Conservation (phyloP, 2,888 invertebrate species). For the Sisyra terminalis region DNA sequence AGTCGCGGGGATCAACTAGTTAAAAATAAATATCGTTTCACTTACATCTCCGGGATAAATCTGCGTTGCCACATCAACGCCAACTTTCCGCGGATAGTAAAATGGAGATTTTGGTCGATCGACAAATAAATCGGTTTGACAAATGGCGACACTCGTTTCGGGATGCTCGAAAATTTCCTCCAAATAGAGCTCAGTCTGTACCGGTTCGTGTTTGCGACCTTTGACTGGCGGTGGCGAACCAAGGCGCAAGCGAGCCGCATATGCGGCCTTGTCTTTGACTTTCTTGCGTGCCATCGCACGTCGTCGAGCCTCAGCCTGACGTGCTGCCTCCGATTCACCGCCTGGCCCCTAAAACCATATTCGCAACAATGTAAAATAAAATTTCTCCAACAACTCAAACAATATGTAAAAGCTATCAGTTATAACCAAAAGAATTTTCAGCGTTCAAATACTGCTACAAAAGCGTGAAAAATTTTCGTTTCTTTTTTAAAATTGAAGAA, state of each 20-base stretch:
- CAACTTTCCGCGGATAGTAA: constrained; percentile 64
- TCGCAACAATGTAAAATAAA: too few relatives aligned
- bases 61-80: constrained; percentile 69
- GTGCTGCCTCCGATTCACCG: constrained; percentile 33
- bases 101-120: constrained; percentile 68
- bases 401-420: too few relatives aligned
- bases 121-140: constrained; percentile 75
- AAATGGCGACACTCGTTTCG: constrained; percentile 57
- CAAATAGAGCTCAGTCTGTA: constrained; percentile 80
- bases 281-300: constrained; percentile 59
- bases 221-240: constrained; percentile 64
- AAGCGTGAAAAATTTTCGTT: too few relatives aligned
- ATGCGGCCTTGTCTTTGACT: constrained; percentile 38
- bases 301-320: constrained; percentile 48
- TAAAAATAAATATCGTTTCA: constrained; percentile 10
- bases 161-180: constrained; percentile 70
- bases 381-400: too few relatives aligned
- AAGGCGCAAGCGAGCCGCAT: constrained; percentile 31
- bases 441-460: too few relatives aligned
- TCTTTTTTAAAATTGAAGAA: too few relatives aligned
- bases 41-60: constrained; percentile 77
- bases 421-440: too few relatives aligned
- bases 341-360: constrained; percentile 24
- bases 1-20: too few relatives aligned
- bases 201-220: constrained; percentile 68